phyloP scores from a whole-genome alignment of 2,113 vertebrate genomes.

The Pseudopipra pipra region DNA sequence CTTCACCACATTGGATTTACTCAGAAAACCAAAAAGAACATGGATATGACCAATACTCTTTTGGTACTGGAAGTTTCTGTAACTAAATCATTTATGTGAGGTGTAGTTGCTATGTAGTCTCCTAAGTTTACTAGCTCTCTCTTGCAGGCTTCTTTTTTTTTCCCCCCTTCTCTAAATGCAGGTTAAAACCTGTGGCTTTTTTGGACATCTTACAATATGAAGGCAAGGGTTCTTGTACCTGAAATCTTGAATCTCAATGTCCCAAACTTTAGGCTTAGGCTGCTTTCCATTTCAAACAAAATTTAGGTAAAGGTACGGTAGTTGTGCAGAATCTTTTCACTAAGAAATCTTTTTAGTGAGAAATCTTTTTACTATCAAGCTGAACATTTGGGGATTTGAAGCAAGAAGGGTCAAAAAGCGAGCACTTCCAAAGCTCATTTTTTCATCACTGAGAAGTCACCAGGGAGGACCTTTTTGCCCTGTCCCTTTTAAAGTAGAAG shows the following conservation, averaged over 20 bases:
- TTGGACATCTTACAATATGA: background rate
- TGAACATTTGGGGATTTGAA: constrained; percentile 19
- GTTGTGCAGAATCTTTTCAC: background rate
- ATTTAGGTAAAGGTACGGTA: background rate
- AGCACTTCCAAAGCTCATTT: background rate
- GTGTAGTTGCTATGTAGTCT: background rate
- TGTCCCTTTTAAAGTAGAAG: constrained; percentile 6
- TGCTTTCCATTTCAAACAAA: constrained; percentile 22
- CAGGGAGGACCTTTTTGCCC: background rate
- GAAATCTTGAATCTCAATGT: background rate
- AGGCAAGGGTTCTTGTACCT: background rate
- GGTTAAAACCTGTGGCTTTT: background rate
- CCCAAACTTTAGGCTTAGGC: background rate
- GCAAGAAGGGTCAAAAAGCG: background rate
- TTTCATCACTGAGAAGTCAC: background rate
- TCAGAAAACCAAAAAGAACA: background rate
- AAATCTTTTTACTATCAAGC: background rate
- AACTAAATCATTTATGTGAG: background rate
- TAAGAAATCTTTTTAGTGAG: background rate
- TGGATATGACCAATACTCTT: background rate
- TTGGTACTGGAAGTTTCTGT: background rate
- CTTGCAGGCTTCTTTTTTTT: background rate
- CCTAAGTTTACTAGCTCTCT: background rate
- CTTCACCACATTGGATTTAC: background rate
- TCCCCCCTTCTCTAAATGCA: background rate